Evolutionary conservation across 1,140 invertebrate species (phyloP).

Genomic region (Lethrus apterus): DNA sequence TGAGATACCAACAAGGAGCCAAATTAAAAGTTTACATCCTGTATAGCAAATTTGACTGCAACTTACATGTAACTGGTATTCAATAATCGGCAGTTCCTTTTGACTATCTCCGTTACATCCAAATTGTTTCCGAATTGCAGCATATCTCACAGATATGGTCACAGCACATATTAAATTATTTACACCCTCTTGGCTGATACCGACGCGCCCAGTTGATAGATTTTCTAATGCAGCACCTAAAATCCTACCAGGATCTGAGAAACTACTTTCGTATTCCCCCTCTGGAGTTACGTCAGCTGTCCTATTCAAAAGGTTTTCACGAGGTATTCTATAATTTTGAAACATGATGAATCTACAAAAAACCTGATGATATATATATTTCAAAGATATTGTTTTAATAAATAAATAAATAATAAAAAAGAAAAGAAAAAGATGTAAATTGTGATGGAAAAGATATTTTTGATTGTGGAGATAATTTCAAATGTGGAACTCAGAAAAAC

Average conservation of each 20-base stretch:
- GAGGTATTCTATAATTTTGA: constrained; percentile 78
- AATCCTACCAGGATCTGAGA: constrained; percentile 69
- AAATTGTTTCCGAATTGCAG: constrained; percentile 84
- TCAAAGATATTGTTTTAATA: neutral
- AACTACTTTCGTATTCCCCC: constrained; percentile 74
- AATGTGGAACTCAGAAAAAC: too few species aligned
- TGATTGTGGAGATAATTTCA: too few species aligned
- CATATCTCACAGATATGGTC: constrained; percentile 84
- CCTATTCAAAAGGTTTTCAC: constrained; percentile 77
- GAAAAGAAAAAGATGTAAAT: neutral
- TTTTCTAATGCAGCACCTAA: constrained; percentile 77
- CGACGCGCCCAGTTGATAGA: constrained; percentile 74
- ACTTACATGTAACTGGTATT: constrained; percentile 81
- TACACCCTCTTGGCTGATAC: constrained; percentile 65
- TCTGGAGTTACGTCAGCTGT: constrained; percentile 80
- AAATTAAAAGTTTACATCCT: too few species aligned
- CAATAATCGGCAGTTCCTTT: constrained; percentile 53
- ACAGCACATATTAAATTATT: constrained; percentile 68
- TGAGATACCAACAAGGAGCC: too few species aligned
- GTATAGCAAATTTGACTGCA: too few species aligned
- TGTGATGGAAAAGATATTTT: neutral
- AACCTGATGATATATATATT: constrained; percentile 1
- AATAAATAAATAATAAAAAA: constrained; percentile 8
- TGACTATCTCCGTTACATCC: constrained; percentile 53
- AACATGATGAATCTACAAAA: constrained; percentile 74